These are phyloP conservation scores for Diorhabda sublineata DNA, from an alignment of 1,140 invertebrate species.

Conservation along the genomic window DNA sequence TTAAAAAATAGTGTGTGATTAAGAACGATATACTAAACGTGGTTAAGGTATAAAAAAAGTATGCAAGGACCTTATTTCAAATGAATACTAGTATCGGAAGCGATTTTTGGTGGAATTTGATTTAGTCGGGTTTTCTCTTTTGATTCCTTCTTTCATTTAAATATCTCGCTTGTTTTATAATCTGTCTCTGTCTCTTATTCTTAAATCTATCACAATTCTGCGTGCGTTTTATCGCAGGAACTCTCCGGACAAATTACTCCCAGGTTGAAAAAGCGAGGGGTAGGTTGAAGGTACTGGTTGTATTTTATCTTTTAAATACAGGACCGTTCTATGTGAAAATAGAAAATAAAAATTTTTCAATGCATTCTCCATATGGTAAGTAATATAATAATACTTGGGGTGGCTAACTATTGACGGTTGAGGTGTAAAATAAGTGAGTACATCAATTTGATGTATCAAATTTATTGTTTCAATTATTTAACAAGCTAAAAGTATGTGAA, in stretches of 20 bases:
- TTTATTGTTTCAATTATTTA: too few relatives aligned
- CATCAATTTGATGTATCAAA: too few relatives aligned
- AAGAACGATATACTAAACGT: too few relatives aligned
- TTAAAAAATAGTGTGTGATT: too few relatives aligned
- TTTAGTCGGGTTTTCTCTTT: conserved; percentile 22
- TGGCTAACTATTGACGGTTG: too few relatives aligned
- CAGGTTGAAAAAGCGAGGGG: conserved; percentile 31
- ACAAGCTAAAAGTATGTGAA: too few relatives aligned
- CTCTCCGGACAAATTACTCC: conserved; percentile 43
- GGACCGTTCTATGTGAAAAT: conserved; percentile 26
- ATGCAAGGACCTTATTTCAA: neutral
- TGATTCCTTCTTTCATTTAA: conserved; percentile 41
- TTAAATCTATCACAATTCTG: conserved; percentile 46
- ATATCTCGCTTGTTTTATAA: conserved; percentile 43
- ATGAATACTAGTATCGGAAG: neutral
- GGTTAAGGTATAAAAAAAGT: too few relatives aligned
- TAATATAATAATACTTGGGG: too few relatives aligned
- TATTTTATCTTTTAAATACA: conserved; percentile 12
- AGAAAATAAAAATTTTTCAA: conserved; percentile 12
- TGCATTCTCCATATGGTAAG: too few relatives aligned
- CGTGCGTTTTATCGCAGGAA: conserved; percentile 44
- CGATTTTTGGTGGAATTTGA: conserved; percentile 17
- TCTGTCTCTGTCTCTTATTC: conserved; percentile 43
- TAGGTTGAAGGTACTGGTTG: neutral
- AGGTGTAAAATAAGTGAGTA: too few relatives aligned